Conservation (phyloP, 2,113 vertebrate species). For the Mesocricetus auratus region DNA sequence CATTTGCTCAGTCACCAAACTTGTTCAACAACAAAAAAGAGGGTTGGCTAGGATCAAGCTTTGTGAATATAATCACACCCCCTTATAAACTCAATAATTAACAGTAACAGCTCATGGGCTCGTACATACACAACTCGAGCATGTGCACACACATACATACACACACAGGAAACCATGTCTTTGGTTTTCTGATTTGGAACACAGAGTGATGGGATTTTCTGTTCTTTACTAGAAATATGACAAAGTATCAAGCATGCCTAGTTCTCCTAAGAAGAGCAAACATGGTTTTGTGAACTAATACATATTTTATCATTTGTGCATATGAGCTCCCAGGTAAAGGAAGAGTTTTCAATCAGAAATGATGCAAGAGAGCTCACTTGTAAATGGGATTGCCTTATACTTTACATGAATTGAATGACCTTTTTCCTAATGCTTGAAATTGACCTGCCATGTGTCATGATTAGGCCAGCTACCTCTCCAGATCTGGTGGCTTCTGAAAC, state of each 20-base stretch:
- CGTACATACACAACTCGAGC: too few species aligned
- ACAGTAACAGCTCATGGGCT: not conserved
- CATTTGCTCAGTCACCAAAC: not conserved
- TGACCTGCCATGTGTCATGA: not conserved
- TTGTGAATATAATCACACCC: not conserved
- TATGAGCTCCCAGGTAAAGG: not conserved
- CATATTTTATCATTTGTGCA: not conserved
- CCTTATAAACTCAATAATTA: not conserved
- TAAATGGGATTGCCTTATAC: not conserved
- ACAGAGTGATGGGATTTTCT: not conserved
- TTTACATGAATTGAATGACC: not conserved
- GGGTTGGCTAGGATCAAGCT: not conserved
- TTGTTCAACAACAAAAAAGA: not conserved
- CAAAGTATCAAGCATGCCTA: not conserved
- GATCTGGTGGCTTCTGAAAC: not conserved
- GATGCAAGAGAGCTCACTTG: not conserved
- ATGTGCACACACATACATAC: not conserved
- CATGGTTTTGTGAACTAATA: not conserved
- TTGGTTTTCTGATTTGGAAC: conserved; percentile 5
- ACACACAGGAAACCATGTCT: not conserved
- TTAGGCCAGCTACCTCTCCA: not conserved
- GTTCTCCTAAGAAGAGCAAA: not conserved
- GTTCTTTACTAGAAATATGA: not conserved
- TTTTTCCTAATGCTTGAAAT: not conserved
- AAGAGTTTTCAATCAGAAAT: not conserved